Conservation (phyloP, 2,113 vertebrate species). For the Andinoacara biseriatus region DNA sequence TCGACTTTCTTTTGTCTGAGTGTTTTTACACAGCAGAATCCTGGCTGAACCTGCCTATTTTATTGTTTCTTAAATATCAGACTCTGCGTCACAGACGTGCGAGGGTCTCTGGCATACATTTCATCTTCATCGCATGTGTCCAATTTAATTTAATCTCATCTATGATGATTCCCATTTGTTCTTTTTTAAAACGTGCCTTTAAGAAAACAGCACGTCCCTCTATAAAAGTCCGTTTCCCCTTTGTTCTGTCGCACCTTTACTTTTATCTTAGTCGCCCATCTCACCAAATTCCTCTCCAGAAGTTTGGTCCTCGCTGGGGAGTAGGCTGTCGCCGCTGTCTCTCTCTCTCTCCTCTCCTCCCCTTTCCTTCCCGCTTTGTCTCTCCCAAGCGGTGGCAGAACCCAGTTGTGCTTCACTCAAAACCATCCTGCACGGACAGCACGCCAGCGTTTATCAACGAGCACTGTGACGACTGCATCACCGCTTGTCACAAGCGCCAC, state of each 20-base stretch:
- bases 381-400: constrained; percentile 44
- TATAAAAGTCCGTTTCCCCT: constrained; percentile 19
- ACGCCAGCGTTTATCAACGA: constrained; percentile 53
- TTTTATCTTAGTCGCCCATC: constrained; percentile 16
- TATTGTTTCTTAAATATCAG: background rate
- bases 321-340: constrained; percentile 23
- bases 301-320: constrained; percentile 62
- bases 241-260: constrained; percentile 32
- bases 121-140: constrained; percentile 7
- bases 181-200: background rate
- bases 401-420: constrained; percentile 61
- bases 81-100: background rate
- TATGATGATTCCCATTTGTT: background rate
- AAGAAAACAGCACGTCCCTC: background rate
- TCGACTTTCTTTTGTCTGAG: constrained; percentile 61
- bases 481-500: constrained; percentile 69
- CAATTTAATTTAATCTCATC: background rate
- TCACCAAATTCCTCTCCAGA: constrained; percentile 64
- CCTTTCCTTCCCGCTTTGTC: constrained; percentile 27
- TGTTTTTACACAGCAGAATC: constrained; percentile 8
- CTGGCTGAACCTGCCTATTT: background rate
- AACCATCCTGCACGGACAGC: constrained; percentile 57
- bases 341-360: constrained; percentile 27
- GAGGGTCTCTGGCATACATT: background rate
- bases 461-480: constrained; percentile 69